These are phyloP conservation scores for Cephalopholis sonnerati DNA, from an alignment of 2,113 vertebrate genomes.

Conservation along the genomic window DNA sequence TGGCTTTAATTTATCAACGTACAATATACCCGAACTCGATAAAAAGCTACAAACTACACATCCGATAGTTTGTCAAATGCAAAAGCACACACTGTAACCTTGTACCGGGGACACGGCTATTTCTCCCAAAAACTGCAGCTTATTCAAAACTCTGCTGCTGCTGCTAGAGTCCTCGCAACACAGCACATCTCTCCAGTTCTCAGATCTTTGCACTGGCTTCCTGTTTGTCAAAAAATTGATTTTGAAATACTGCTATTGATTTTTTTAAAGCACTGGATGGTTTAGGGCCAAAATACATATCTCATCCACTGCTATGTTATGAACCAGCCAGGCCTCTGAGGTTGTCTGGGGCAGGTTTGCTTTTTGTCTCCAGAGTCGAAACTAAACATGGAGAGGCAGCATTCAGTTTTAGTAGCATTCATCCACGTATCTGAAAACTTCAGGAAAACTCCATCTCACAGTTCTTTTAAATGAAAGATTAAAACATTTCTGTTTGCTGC, in stretches of 20 bases:
- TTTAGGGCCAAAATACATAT: constrained; percentile 13
- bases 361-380: constrained; percentile 10
- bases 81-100: not conserved
- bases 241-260: constrained; percentile 14
- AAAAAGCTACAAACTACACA: constrained; percentile 19
- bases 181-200: not conserved
- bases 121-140: constrained; percentile 2
- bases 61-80: not conserved
- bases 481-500: not conserved
- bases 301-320: constrained; percentile 8
- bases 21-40: not conserved
- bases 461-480: constrained; percentile 8
- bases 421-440: not conserved
- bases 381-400: constrained; percentile 2
- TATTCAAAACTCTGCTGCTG: not conserved
- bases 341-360: not conserved
- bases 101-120: not conserved
- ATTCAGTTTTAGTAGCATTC: constrained; percentile 11
- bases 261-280: constrained; percentile 28
- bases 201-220: constrained; percentile 14
- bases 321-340: constrained; percentile 4
- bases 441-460: not conserved
- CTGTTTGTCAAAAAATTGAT: constrained; percentile 28
- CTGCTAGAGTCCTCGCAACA: not conserved
- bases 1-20: constrained; percentile 9